Base-by-base conservation (phyloP, 2,888 invertebrate genomes). In the Dilophus febrilis region DNA sequence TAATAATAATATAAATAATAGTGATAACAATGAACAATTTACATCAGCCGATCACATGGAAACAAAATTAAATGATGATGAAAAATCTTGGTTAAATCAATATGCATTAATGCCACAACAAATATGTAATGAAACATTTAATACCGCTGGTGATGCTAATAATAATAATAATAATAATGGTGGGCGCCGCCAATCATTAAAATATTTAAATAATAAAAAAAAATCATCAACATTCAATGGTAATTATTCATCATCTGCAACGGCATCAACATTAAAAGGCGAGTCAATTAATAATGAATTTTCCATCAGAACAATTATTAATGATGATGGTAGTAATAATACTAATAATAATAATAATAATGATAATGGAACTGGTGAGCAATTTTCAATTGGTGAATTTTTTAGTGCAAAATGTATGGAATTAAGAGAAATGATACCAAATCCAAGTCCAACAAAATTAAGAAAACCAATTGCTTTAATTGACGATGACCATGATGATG, bases 61-160 rank as follows among this genome's bases (percentile, higher is more conserved):
- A 10, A 56, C 57, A 0, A 54, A 56, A 38, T 37, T 62, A 6
- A 40, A 53, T 12, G 47, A 49, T 29, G 60, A 59, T 40, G 62
- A 62, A 43, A 53, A 54, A 10, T 50, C 53, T 2, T 61, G 62
- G 59, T 59, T 59, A 1, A 52, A 57, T 18, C 54, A 60, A 40
- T 58, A 48, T 44, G 57, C 58, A 0, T 51, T 52, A 2, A 59
- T 62, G 37, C 62, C 62, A n/a, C 44, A 11, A 2, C 13, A 27
- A 3, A 38, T 13, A 8, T 16, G 5, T 10, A 35, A 18, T 8
- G 8, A 8, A 22, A 22, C 22, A 22, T 22, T 22, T 22, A 8
- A 4, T 22, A 8, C 22, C 4, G 22, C 4, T 22, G 13, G 27
- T 6, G 4, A 34, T 7, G 13, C 34, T 16, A 16, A 17, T 14